Evolutionary conservation across 2,888 invertebrate genomes (phyloP), one percentile per base, ranked within the genome.

Genomic region (Cheilosia soror): DNA sequence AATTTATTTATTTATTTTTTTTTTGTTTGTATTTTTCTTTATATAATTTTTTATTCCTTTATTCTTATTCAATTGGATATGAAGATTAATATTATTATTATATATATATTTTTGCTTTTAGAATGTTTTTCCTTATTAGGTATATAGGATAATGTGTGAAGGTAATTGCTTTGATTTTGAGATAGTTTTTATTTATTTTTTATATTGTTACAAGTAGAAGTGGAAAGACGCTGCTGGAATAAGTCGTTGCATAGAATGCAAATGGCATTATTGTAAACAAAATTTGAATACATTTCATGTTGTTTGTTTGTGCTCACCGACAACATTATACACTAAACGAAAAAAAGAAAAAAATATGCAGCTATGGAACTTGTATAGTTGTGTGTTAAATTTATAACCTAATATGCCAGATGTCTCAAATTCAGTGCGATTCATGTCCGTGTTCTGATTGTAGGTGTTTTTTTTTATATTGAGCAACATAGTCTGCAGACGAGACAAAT

Each of bases 301-400:
- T 68, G 62, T 31, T 53, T 60, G 47, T 40, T 75, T 63, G 73
- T 79, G 79, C 79, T 83, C 83, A 83, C 83, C 83, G 83, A 83
- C 79, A 83, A 68, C 49, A 69, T 83, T 20, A 31, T 73, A 57
- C 40, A 44, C 31, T 66, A 33, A 66, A 40, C 20, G 15, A 33
- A 27, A 33, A 51, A 72, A 62, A n/a, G 40, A 37, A 31, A 33
- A 20, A 31, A 44, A 66, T 55, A 49, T 68, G 49, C 55, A 68
- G 62, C 76, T 51, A 63, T 55, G 33, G 37, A 73, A 73, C 33
- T 68, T 40, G 7, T 25, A 20, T 33, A 25, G 37, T 7, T 31
- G 0, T 55, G 11, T 37, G 49, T 63, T 13, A 49, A 40, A 47
- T 63, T 9, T 31, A 31, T 44, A 42, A n/a, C n/a, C n/a, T n/a